phyloP scores from a whole-genome alignment of 2,797 vertebrate species.

The Macroramphosus scolopax region DNA sequence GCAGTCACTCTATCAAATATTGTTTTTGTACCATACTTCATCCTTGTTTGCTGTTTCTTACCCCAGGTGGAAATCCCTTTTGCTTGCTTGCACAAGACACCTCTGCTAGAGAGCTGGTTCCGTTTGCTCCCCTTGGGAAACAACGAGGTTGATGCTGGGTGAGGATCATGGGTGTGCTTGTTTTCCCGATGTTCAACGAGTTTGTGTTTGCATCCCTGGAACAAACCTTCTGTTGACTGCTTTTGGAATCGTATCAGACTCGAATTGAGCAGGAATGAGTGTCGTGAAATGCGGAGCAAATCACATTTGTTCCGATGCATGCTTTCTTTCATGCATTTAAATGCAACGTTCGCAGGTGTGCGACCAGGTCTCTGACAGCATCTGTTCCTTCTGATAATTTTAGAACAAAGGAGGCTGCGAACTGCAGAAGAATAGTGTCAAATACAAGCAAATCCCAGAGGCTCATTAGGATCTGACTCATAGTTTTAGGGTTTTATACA shows the following conservation, averaged over 20 bases:
- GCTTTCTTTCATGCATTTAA: conserved; percentile 18
- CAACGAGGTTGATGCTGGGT: conserved; percentile 79
- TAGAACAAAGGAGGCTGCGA: conserved; percentile 34
- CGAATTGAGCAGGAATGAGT: neutral
- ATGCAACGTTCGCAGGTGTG: conserved; percentile 23
- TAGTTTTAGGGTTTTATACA: conserved; percentile 3
- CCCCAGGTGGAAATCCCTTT: conserved; percentile 84
- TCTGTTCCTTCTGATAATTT: conserved; percentile 46
- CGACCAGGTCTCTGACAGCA: conserved; percentile 22
- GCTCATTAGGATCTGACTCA: conserved; percentile 40
- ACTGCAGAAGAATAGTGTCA: neutral
- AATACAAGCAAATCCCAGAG: too few species aligned
- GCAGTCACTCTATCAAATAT: too few species aligned
- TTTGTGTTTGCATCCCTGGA: conserved; percentile 12
- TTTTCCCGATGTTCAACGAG: conserved; percentile 30
- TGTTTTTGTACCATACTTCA: conserved; percentile 7
- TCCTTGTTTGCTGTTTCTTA: conserved; percentile 31
- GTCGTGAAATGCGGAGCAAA: conserved; percentile 11
- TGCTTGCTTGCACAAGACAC: conserved; percentile 72
- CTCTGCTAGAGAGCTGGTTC: conserved; percentile 86
- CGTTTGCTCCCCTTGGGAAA: conserved; percentile 86
- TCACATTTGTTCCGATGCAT: conserved; percentile 8
- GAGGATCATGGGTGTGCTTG: conserved; percentile 57
- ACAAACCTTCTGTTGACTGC: conserved; percentile 1
- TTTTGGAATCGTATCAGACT: conserved; percentile 3